Conservation (phyloP, 2,113 vertebrate genomes). For the Raja brachyura region DNA sequence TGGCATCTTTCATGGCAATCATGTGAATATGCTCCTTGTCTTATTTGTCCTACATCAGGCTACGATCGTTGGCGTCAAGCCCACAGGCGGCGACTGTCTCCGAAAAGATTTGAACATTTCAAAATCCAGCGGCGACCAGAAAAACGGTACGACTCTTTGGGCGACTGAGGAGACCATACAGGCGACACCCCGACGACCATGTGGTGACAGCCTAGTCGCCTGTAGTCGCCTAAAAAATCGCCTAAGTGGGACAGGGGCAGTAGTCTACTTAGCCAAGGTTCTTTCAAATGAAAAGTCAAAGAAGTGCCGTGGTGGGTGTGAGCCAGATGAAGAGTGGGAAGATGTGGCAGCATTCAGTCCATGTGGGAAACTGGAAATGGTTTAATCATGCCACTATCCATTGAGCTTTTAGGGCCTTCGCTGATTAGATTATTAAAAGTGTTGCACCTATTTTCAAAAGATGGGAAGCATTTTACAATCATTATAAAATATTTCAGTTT, state of each 20-base stretch:
- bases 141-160: no score
- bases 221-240: no score
- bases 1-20: no score
- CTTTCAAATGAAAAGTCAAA: background rate
- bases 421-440: background rate
- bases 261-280: background rate
- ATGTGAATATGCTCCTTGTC: no score
- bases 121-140: no score
- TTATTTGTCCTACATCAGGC: no score
- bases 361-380: background rate
- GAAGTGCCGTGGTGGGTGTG: background rate
- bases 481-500: background rate
- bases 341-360: background rate
- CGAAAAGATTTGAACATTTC: no score
- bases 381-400: background rate
- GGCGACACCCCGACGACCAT: background rate
- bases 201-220: background rate
- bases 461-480: background rate
- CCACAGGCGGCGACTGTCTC: no score
- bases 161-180: no score
- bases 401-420: background rate
- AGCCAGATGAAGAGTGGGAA: background rate
- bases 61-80: no score
- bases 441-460: background rate
- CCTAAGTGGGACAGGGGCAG: no score